Evolutionary conservation across 2,113 vertebrate species (phyloP), one percentile per base, ranked within the genome.

Genomic region (Ibidorhyncha struthersii): DNA sequence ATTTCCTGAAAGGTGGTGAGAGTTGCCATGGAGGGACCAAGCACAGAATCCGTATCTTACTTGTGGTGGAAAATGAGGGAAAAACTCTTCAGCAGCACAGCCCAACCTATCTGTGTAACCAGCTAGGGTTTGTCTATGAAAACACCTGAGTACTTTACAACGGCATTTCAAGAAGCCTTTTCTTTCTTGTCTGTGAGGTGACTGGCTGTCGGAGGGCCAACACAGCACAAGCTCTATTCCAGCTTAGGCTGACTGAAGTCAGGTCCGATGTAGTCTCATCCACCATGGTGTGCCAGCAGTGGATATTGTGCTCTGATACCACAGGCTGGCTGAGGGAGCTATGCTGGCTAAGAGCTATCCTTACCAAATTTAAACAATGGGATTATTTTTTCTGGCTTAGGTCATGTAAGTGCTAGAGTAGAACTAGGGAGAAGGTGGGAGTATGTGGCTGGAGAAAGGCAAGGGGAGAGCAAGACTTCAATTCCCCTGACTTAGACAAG

Each of bases 241-340:
- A 45, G 5, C 18, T 84, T 50, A 84, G 14, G 41, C 53, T 62
- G 47, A 53, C 18, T 40, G 70, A 43, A 29, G 17, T n/a, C 41
- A 79, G 27, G 80, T 45, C 29, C 0, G 0, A 43, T 8, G 29
- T 9, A 61, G 40, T 52, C 53, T 77, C 43, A 47, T 9, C 19
- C 40, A 83, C 36, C 12, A 21, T 1, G 1, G 6, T 62, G 41
- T 45, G 56, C 43, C 76, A 82, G 53, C 78, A 87, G 27, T 14
- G 55, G 18, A 53, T 89, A 53, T 58, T 36, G 38, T 59, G 43
- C 53, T 73, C 61, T 55, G 43, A 30, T 14, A 23, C 9, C 27
- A 34, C 27, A 71, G 45, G 36, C 38, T 86, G 81, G 19, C 41
- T 81, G 77, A 61, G 45, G 53, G 36, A 83, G 8, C 67, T 72